These are phyloP conservation scores for Mythimna pallens DNA, from an alignment of 2,888 invertebrate species.

Conservation along the genomic window DNA sequence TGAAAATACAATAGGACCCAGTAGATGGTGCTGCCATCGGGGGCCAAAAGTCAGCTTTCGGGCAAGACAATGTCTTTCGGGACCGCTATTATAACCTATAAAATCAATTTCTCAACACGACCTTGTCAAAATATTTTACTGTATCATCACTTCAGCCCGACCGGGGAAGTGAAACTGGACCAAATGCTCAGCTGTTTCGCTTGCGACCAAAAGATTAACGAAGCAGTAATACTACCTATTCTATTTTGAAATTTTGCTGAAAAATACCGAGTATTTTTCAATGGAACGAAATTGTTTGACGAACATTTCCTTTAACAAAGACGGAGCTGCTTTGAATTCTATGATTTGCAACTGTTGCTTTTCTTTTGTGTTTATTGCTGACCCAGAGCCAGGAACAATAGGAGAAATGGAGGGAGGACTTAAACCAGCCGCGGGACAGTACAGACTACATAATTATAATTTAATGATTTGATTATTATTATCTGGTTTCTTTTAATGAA, in stretches of 20 bases:
- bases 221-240: not conserved
- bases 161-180: not conserved
- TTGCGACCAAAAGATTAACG: not conserved
- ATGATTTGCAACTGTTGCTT: slow-evolving; percentile 1
- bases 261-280: not conserved
- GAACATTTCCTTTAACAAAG: not conserved
- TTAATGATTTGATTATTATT: not conserved
- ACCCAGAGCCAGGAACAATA: no score
- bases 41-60: no score
- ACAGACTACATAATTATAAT: no score
- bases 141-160: no score
- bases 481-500: not conserved
- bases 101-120: no score
- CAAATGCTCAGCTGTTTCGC: not conserved
- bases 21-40: no score
- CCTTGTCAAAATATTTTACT: no score
- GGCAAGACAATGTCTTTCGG: no score
- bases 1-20: no score
- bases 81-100: no score
- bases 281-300: slow-evolving; percentile 1
- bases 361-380: not conserved
- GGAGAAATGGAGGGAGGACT: no score
- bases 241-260: slow-evolving; percentile 1
- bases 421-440: no score
- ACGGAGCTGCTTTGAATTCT: slow-evolving; percentile 9